Conservation (phyloP, 1,140 invertebrate species). For the Ladona fulva region DNA sequence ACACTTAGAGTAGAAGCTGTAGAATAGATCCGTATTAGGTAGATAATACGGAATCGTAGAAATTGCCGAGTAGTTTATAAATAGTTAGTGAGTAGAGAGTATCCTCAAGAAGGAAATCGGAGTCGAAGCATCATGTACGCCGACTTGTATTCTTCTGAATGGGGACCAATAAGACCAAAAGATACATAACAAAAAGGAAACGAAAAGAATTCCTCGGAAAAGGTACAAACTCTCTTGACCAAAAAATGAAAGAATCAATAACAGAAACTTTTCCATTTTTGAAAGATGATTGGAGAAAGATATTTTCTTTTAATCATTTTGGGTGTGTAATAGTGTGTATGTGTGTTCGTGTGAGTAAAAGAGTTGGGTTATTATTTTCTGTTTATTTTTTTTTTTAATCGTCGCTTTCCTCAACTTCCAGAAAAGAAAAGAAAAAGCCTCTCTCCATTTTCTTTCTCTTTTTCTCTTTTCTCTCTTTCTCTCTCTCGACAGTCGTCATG, state of each 20-base stretch:
- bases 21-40: conserved; percentile 4
- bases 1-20: conserved; percentile 9
- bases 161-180: background rate
- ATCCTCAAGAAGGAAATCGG: background rate
- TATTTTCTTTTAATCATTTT: background rate
- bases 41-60: conserved; percentile 1
- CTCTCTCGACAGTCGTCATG: background rate
- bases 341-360: conserved; percentile 4
- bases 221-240: no score
- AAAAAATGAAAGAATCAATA: no score
- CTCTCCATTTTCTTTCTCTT: background rate
- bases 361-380: background rate
- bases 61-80: background rate
- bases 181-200: background rate
- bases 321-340: background rate
- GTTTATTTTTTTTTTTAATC: background rate
- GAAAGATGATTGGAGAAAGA: background rate
- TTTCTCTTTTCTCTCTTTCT: background rate
- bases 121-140: background rate
- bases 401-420: background rate
- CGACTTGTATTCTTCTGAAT: background rate
- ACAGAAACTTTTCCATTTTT: background rate
- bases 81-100: background rate
- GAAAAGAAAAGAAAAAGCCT: background rate
- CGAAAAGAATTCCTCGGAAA: background rate